A percentile compares a stretch with the other conserved stretches of the same genome.
Conservation (phyloP, 2,888 invertebrate genomes). For the Podabrus alpinus region DNA sequence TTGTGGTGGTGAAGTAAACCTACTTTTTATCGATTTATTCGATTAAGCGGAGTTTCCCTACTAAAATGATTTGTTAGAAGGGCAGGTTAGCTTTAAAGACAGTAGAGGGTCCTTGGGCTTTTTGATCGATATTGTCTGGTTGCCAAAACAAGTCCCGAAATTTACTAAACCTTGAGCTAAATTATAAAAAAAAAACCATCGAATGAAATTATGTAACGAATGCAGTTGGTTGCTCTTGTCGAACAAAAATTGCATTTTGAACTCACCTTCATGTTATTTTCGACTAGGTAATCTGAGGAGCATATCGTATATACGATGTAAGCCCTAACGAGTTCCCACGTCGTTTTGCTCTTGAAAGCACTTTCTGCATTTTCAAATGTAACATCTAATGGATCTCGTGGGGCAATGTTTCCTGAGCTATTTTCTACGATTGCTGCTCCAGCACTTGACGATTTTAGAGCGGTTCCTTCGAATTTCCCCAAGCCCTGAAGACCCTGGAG, state of each 20-base stretch:
- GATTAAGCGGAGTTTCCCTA: not conserved
- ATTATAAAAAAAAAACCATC: not conserved
- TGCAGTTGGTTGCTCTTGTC: not conserved
- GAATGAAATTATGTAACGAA: not conserved
- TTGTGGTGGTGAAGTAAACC: not conserved
- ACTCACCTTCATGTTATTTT: conserved; percentile 89
- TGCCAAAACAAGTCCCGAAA: not conserved
- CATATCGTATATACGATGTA: conserved; percentile 92
- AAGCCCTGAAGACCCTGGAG: conserved; percentile 37
- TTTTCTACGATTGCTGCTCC: conserved; percentile 23
- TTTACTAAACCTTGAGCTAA: not conserved
- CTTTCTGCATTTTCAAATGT: conserved; percentile 86
- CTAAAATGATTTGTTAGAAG: not conserved
- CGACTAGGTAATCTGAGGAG: conserved; percentile 83
- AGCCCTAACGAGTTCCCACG: conserved; percentile 86
- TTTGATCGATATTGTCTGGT: not conserved
- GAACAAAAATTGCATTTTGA: not conserved
- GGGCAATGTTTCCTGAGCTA: conserved; percentile 29
- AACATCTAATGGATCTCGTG: conserved; percentile 76
- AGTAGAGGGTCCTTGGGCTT: not conserved
- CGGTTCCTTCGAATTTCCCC: conserved; percentile 45
- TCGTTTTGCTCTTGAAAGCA: conserved; percentile 95
- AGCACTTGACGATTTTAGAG: conserved; percentile 42
- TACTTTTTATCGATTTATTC: not conserved
- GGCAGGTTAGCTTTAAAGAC: not conserved